These are phyloP conservation scores for Muricea muricata DNA, from an alignment of 92 coral and sea anemone species.

Conservation along the genomic window DNA sequence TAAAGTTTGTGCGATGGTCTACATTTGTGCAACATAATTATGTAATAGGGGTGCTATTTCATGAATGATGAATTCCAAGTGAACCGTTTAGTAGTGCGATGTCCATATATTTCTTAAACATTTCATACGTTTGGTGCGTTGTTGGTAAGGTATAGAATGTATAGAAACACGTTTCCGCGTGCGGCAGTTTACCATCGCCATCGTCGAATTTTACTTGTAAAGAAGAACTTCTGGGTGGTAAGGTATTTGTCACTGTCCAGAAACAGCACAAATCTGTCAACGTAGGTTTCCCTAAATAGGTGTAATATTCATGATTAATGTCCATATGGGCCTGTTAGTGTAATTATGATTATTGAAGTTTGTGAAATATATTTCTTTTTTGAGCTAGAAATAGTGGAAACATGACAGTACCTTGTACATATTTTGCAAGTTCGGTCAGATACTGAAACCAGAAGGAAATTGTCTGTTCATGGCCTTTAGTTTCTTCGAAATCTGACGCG, in stretches of 20 bases:
- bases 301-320: not conserved
- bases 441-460: constrained; percentile 10
- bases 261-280: constrained; percentile 48
- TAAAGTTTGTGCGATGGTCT: not conserved
- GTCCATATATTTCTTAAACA: constrained; percentile 39
- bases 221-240: constrained; percentile 29
- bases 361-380: not conserved
- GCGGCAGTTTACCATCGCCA: not conserved
- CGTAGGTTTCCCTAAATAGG: constrained; percentile 23
- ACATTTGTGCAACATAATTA: not conserved
- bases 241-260: constrained; percentile 54
- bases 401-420: constrained; percentile 40
- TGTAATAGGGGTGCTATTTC: not conserved
- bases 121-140: not conserved
- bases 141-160: constrained; percentile 29
- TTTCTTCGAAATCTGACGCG: constrained; percentile 33
- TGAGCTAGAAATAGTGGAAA: not conserved
- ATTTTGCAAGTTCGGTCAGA: constrained; percentile 17
- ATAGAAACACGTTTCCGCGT: constrained; percentile 20
- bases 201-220: constrained; percentile 39
- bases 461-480: constrained; percentile 12
- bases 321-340: not conserved
- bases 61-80: constrained; percentile 33
- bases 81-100: constrained; percentile 37
- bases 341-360: no score